Evolutionary conservation across 1,140 invertebrate species (phyloP).

Genomic region (Leucophenga varia): DNA sequence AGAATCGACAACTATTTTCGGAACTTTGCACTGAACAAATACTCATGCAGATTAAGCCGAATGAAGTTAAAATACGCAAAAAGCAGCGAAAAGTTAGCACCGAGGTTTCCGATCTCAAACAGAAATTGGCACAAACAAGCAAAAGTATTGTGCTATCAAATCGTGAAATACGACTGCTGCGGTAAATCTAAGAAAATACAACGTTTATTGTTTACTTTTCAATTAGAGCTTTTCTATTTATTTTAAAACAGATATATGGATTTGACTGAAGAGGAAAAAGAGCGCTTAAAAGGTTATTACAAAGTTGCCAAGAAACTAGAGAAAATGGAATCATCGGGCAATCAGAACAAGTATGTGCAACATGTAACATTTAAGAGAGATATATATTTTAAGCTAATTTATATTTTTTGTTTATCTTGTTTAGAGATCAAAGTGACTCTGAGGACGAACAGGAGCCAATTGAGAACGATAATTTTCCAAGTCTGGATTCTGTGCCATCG

Average conservation of each 20-base stretch:
- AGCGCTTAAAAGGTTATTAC: constrained; percentile 86
- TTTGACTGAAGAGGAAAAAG: constrained; percentile 90
- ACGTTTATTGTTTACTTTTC: not conserved
- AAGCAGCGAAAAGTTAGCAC: constrained; percentile 86
- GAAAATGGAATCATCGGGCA: constrained; percentile 74
- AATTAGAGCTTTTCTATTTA: not conserved
- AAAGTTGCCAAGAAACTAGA: constrained; percentile 93
- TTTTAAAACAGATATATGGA: constrained; percentile 72
- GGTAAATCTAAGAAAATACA: constrained; percentile 57
- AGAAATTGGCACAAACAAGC: constrained; percentile 76
- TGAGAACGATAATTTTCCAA: constrained; percentile 71
- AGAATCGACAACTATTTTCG: constrained; percentile 71
- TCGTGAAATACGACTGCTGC: constrained; percentile 83
- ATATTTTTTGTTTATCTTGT: not conserved
- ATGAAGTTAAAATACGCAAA: constrained; percentile 81
- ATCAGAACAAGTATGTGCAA: constrained; percentile 62
- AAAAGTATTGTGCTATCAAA: constrained; percentile 89
- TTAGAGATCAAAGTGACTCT: constrained; percentile 65
- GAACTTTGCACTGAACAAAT: constrained; percentile 89
- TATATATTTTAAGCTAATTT: not conserved
- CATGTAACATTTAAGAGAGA: constrained; percentile 4
- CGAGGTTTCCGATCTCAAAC: constrained; percentile 83
- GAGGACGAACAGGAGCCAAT: constrained; percentile 70
- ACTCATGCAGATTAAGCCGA: constrained; percentile 80
- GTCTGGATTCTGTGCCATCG: constrained; percentile 74